Conservation (phyloP, 2,888 invertebrate species). For the Empis stercorea region DNA sequence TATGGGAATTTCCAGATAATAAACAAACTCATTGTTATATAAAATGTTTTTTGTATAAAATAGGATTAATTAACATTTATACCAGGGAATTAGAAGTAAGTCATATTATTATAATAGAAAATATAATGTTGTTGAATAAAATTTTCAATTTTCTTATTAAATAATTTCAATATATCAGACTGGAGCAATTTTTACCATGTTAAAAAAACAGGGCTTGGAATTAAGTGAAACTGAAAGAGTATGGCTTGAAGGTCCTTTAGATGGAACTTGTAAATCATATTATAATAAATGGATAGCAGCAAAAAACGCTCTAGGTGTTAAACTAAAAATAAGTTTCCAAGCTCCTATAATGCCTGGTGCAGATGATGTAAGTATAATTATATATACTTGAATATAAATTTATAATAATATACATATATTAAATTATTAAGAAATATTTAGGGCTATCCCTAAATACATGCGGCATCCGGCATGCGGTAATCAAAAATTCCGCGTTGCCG, state of each 20-base stretch:
- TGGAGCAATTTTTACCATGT: no score
- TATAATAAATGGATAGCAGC: conserved; percentile 17
- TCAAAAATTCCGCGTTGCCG: no score
- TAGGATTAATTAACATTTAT: conserved; percentile 21
- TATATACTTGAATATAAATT: no score
- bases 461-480: no score
- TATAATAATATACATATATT: no score
- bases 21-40: conserved; percentile 21
- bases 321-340: conserved; percentile 3
- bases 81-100: neutral
- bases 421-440: no score
- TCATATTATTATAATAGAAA: neutral
- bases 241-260: conserved; percentile 12
- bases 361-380: conserved; percentile 2
- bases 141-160: no score
- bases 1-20: conserved; percentile 16
- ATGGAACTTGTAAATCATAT: conserved; percentile 17
- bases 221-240: neutral
- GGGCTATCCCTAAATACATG: no score
- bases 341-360: no score
- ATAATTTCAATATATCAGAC: no score
- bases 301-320: neutral
- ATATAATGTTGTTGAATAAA: no score
- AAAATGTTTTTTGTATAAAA: conserved; percentile 21
- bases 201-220: no score